These are phyloP conservation scores for Sebastes flavidus DNA, from an alignment of 2,797 vertebrate genomes.

Conservation along the genomic window DNA sequence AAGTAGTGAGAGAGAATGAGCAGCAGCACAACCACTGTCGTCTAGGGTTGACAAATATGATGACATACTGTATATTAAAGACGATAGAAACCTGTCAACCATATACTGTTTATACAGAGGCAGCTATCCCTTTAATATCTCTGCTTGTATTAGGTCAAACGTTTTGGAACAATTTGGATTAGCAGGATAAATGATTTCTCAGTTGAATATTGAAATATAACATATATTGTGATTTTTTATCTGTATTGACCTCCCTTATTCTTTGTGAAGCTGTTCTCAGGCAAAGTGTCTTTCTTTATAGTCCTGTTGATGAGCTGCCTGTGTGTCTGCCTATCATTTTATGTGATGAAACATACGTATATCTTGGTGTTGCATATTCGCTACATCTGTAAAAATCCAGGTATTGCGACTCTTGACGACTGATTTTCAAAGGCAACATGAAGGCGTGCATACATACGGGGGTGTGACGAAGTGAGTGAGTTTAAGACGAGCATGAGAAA, in stretches of 20 bases:
- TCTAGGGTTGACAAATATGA: not conserved
- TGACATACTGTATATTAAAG: not conserved
- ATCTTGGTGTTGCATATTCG: not conserved
- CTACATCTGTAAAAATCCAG: not conserved
- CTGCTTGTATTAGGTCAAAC: not conserved
- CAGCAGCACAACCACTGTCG: not conserved
- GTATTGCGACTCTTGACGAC: not conserved
- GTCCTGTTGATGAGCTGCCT: not conserved
- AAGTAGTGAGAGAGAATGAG: not conserved
- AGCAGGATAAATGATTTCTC: not conserved
- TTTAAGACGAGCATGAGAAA: constrained; percentile 71
- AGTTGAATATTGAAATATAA: not conserved
- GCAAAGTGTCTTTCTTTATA: not conserved
- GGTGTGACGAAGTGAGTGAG: constrained; percentile 63
- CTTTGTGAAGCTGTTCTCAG: not conserved
- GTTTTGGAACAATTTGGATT: no score
- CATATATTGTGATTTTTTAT: no score
- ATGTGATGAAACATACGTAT: not conserved
- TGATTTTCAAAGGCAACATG: constrained; percentile 31
- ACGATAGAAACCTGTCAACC: not conserved
- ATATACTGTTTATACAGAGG: not conserved
- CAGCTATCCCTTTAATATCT: not conserved
- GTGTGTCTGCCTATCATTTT: not conserved
- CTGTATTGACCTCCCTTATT: not conserved
- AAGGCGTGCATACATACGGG: constrained; percentile 30